These are phyloP conservation scores for Serinus canaria DNA, from an alignment of 2,113 vertebrate genomes.

Conservation along the genomic window DNA sequence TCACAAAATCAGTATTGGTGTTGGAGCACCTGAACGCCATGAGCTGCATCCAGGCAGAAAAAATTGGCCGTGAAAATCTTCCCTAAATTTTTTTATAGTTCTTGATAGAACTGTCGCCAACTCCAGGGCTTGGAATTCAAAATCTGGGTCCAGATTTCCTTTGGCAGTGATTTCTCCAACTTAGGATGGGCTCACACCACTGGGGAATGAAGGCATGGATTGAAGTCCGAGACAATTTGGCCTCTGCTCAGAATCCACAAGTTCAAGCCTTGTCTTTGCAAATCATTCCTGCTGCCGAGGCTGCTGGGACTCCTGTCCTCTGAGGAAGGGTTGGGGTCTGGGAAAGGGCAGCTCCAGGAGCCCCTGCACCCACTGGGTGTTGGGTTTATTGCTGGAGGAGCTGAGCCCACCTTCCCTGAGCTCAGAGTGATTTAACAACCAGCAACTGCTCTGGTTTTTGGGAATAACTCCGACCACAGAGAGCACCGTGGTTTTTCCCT, in stretches of 20 bases:
- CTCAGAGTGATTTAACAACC: neutral
- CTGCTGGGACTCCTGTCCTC: neutral
- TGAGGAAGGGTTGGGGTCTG: neutral
- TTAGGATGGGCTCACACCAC: neutral
- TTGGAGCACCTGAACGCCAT: neutral
- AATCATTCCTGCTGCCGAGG: neutral
- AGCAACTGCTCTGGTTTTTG: constrained; percentile 51
- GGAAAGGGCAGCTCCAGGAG: neutral
- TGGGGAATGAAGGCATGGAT: neutral
- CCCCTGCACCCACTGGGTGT: neutral
- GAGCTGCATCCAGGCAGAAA: neutral
- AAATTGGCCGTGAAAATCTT: neutral
- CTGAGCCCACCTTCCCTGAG: neutral
- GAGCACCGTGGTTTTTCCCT: constrained; percentile 41
- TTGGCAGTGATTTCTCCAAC: neutral
- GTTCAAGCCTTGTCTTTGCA: neutral
- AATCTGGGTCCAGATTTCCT: constrained; percentile 26
- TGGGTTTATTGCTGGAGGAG: neutral
- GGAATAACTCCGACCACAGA: constrained; percentile 51
- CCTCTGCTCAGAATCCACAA: neutral
- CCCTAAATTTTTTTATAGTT: neutral
- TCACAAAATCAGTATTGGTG: neutral
- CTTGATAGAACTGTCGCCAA: neutral
- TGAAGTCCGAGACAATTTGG: constrained; percentile 25
- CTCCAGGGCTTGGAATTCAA: neutral